A percentile compares a stretch with the other conserved stretches of the same genome.
Evolutionary conservation across 1,140 invertebrate species (phyloP).

Genomic region (Oncopodura yosiiana): DNA sequence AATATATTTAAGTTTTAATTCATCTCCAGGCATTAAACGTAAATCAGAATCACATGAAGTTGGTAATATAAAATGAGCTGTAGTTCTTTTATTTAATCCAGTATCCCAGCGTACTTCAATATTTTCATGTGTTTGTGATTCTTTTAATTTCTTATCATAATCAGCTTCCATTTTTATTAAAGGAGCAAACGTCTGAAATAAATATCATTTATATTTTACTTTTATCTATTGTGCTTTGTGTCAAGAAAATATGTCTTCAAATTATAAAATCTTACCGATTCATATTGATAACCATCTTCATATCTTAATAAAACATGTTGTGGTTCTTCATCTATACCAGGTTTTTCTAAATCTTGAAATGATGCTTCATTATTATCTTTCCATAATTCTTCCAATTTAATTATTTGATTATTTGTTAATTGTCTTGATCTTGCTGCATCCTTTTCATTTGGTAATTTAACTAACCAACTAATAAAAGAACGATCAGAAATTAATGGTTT

Average conservation of each 20-base stretch:
- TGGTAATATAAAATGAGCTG: constrained; percentile 94
- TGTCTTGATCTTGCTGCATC: constrained; percentile 90
- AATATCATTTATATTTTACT: no score
- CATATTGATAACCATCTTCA: constrained; percentile 98
- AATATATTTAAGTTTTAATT: constrained; percentile 83
- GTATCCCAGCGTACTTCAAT: constrained; percentile 98
- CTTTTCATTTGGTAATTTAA: constrained; percentile 89
- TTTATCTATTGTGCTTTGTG: no score
- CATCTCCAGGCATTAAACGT: constrained; percentile 99
- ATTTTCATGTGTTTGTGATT: constrained; percentile 96
- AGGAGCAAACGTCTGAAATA: constrained; percentile 94
- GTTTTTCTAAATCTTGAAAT: constrained; percentile 94
- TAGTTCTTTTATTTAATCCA: constrained; percentile 94
- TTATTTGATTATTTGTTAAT: constrained; percentile 92
- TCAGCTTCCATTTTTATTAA: constrained; percentile 95
- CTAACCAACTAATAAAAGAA: constrained; percentile 90
- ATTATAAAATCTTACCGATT: constrained; percentile 50
- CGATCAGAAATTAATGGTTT: constrained; percentile 94
- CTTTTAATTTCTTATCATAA: constrained; percentile 95
- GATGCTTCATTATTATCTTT: constrained; percentile 96
- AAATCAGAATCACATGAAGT: constrained; percentile 59
- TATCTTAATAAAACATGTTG: constrained; percentile 88
- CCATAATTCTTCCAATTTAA: constrained; percentile 97
- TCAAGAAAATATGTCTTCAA: not conserved
- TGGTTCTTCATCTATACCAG: constrained; percentile 93